Base-by-base conservation (phyloP, 2,113 vertebrate genomes). In the Numida meleagris region DNA sequence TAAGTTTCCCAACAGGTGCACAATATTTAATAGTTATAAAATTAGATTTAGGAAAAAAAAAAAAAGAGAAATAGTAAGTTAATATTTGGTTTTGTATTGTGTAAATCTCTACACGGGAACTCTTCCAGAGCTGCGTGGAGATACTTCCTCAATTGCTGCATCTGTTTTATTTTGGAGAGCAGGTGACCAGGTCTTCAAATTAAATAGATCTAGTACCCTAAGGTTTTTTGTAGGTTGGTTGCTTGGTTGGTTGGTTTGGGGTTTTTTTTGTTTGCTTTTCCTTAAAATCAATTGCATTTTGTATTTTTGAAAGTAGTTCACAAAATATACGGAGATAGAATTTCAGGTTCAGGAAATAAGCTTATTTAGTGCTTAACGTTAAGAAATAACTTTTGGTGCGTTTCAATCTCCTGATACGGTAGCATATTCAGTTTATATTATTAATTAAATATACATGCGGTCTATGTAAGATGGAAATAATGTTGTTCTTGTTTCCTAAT, bases 401-500 rank as follows among this genome's bases (percentile, higher is more conserved):
- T 75, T 66, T 92, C 31, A 75, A 48, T 62, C 14, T 84, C 45
- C 82, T 88, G 51, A 7, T 71, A 42, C 15, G 36, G 65, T 81
- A 93, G 76, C 31, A 40, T 24, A 29, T 63, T 88, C 46, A 79
- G 71, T 79, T 63, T 89, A 23, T 93, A 74, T 46, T 59, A 57
- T 50, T 89, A 88, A 85, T 67, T 88, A 34, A 91, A 63, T 88
- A 90, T 31, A 10, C 27, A 21, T 20, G 2, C 71, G 75, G 94
- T 91, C 95, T 67, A 9, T 88, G 72, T 57, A 86, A 94, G 87
- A 70, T 89, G 76, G 84, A 95, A 84, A 79, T 81, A 93, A 83
- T 71, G 17, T 78, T 75, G 36, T 70, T 94, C 67, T 90, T 81
- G 27, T 89, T 66, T 93, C 24, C 80, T 91, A 96, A 96, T 97